A percentile compares a stretch with the other conserved stretches of the same genome.
phyloP scores from a whole-genome alignment of 2,113 vertebrate species.

The Typhlomys cinereus region DNA sequence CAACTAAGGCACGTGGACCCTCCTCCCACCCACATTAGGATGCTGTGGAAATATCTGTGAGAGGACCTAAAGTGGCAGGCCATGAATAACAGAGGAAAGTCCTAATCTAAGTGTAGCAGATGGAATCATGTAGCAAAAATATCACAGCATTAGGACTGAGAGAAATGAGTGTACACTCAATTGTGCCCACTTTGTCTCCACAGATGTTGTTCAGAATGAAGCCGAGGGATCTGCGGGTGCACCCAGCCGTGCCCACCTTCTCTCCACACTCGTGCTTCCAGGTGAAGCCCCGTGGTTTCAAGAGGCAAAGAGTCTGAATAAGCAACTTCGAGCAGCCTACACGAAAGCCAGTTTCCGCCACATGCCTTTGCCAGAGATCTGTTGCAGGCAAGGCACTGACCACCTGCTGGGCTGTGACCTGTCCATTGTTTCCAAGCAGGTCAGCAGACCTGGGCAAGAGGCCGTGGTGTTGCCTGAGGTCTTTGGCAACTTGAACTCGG shows the following conservation, averaged over 20 bases:
- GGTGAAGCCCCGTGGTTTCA: conserved; percentile 46
- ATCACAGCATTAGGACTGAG: not conserved
- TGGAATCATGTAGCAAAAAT: not conserved
- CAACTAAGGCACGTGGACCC: not conserved
- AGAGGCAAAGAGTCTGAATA: conserved; percentile 57
- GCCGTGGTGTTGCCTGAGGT: conserved; percentile 63
- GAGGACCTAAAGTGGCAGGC: not conserved
- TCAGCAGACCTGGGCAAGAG: conserved; percentile 51
- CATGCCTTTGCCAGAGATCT: conserved; percentile 53
- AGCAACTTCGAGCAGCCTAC: conserved; percentile 64
- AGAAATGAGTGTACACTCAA: too few relatives aligned
- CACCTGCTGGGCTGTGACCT: conserved; percentile 62
- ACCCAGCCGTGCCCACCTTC: not conserved
- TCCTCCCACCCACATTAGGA: not conserved
- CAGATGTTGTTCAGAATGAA: too few relatives aligned
- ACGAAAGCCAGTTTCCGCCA: conserved; percentile 31
- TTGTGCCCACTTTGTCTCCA: too few relatives aligned
- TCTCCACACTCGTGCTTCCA: conserved; percentile 36
- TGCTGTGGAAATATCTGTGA: not conserved
- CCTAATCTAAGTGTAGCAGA: not conserved
- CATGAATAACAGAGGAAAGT: not conserved
- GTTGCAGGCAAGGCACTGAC: conserved; percentile 26
- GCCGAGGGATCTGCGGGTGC: not conserved
- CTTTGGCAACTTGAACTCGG: conserved; percentile 61
- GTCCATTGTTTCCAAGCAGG: conserved; percentile 62